Conservation (phyloP, 2,113 vertebrate species). For the Heterochromis multidens region DNA sequence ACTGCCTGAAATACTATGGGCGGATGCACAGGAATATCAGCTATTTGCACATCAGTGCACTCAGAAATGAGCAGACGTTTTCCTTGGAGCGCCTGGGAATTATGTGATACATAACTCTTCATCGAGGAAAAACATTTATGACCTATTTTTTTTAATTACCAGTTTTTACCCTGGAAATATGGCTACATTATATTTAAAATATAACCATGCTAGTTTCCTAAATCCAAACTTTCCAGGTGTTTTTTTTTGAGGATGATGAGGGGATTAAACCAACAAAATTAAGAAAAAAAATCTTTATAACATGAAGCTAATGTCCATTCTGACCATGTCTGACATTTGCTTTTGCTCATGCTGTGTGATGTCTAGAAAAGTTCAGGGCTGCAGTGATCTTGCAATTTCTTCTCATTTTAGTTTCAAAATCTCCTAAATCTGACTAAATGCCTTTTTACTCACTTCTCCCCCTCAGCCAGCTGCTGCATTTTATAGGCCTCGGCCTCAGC, state of each 20-base stretch:
- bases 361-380: too few relatives aligned
- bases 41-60: background rate
- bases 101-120: background rate
- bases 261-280: background rate
- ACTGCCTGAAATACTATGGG: background rate
- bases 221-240: background rate
- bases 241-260: background rate
- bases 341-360: too few relatives aligned
- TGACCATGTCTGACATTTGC: background rate
- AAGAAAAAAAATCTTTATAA: background rate
- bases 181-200: background rate
- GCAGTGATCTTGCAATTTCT: background rate
- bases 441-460: constrained; percentile 82
- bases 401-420: too few relatives aligned
- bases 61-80: background rate
- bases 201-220: background rate
- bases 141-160: too few relatives aligned
- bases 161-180: background rate
- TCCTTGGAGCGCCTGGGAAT: background rate
- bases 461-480: constrained; percentile 91
- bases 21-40: background rate
- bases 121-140: background rate
- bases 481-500: constrained; percentile 92
- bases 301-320: background rate
- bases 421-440: background rate